Base-by-base conservation (phyloP, 2,888 invertebrate species). In the Aphidoletes aphidimyza region DNA sequence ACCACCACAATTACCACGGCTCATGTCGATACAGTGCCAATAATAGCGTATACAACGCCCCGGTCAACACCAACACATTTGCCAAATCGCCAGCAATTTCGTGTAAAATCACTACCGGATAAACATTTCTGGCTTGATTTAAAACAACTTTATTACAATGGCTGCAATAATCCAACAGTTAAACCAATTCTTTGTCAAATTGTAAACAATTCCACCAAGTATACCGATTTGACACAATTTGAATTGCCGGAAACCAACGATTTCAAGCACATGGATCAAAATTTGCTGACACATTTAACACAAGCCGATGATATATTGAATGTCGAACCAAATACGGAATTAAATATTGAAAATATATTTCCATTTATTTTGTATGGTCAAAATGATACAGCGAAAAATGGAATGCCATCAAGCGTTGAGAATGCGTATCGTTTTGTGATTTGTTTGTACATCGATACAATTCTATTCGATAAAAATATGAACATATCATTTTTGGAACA, bases 391-490 rank as follows among this genome's bases (percentile, higher is more conserved):
- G 34, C 19, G 6, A 39, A 22, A 85, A 37, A 78, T 39, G 45
- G 37, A 22, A 81, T 85, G 11, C 84, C 85, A 6, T 30, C 14
- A 22, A 11, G 83, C 83, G 85, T 86, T 0, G 86, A 86, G 84
- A 85, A 87, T 84, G 86, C 86, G 0, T 85, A 86, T 22, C 85
- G 87, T 47, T 87, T 86, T 54, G 85, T 86, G 0, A 84, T 87
- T 14, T 86, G 86, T 49, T 86, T 87, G 17, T 86, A 87, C 19
- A 86, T 87, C 30, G 85, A 86, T 49, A 59, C 84, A 85, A 14
- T 87, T 85, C 84, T 86, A 86, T 34, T 84, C 49, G 14, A 86
- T 85, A 22, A n/a, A 47, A 1, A 84, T 84, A 34, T 49, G n/a
- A 47, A 84, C 49, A 6, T 34, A 47, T 30, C 83, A 81, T 26